A percentile compares a stretch with the other conserved stretches of the same genome.
Conservation (phyloP, 1,140 invertebrate genomes). For the Steinernema khuongi region DNA sequence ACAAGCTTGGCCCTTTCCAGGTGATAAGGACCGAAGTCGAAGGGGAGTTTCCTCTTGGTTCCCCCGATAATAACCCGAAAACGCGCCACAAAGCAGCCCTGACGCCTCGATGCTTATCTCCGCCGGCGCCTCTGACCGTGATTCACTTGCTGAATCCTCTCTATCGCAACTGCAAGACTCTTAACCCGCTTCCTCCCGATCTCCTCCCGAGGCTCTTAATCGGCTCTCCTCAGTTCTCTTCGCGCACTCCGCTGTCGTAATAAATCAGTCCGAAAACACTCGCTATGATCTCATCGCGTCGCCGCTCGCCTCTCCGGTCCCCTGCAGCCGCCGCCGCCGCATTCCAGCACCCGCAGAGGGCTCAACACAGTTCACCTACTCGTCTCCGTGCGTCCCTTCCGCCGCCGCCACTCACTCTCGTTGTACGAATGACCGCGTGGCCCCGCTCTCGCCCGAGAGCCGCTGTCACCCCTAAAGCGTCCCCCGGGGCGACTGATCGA, state of each 20-base stretch:
- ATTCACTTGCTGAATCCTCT: background rate
- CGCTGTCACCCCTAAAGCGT: too few relatives aligned
- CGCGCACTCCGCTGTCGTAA: slow-evolving; percentile 4
- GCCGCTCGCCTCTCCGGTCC: background rate
- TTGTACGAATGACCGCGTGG: background rate
- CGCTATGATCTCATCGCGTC: background rate
- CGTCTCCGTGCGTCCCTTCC: background rate
- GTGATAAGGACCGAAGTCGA: background rate
- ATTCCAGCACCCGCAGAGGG: background rate
- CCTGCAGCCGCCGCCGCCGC: background rate
- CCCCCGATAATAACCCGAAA: background rate
- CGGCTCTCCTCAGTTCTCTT: background rate
- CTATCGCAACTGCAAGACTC: background rate
- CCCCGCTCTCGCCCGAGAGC: background rate
- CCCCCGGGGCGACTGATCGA: too few relatives aligned
- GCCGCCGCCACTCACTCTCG: background rate
- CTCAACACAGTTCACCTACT: background rate
- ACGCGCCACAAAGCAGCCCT: background rate
- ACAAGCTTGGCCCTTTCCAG: background rate
- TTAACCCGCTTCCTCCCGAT: background rate
- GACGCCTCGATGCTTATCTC: background rate
- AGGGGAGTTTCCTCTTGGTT: background rate
- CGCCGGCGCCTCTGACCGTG: background rate
- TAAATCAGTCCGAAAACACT: slow-evolving; percentile 12
- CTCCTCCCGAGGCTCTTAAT: background rate